These are phyloP conservation scores for Microtus richardsoni DNA, from an alignment of 2,113 vertebrate species.

Conservation along the genomic window DNA sequence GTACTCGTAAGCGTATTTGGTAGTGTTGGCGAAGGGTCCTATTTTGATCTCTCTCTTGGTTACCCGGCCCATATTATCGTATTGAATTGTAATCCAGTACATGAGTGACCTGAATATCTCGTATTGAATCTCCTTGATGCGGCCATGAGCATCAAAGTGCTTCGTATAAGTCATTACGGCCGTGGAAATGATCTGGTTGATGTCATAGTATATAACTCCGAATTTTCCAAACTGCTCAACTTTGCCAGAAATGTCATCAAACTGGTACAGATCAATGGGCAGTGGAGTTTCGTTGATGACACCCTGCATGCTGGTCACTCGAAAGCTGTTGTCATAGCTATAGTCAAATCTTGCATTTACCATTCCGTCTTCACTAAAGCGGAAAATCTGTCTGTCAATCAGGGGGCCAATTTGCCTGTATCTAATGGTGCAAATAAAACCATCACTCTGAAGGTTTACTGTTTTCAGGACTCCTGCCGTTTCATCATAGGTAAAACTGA, in stretches of 20 bases:
- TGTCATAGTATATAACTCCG: conserved; percentile 98
- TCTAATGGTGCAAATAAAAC: conserved; percentile 98
- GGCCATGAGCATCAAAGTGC: conserved; percentile 96
- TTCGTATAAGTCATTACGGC: conserved; percentile 99
- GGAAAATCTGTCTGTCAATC: conserved; percentile 98
- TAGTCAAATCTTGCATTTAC: conserved; percentile 99
- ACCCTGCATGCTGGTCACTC: conserved; percentile 98
- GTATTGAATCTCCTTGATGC: conserved; percentile 98
- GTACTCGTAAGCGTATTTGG: conserved; percentile 96
- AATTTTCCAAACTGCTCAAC: conserved; percentile 99
- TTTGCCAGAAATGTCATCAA: conserved; percentile 99
- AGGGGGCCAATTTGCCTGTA: conserved; percentile 97
- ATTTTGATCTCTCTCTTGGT: conserved; percentile 98
- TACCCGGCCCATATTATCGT: conserved; percentile 96
- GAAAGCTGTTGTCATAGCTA: conserved; percentile 97
- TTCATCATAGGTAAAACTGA: conserved; percentile 98
- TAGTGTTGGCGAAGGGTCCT: conserved; percentile 98
- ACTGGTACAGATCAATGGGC: conserved; percentile 98
- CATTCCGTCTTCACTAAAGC: conserved; percentile 98
- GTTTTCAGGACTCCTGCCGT: conserved; percentile 97
- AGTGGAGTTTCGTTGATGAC: conserved; percentile 98
- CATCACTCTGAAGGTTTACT: conserved; percentile 97
- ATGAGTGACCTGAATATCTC: conserved; percentile 98
- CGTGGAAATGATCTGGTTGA: conserved; percentile 99
- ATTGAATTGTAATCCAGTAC: conserved; percentile 99